Percentiles rank a stretch among this genome's conserved stretches.
Evolutionary conservation across 2,113 vertebrate genomes (phyloP).

Genomic region (Vireo altiloquus): DNA sequence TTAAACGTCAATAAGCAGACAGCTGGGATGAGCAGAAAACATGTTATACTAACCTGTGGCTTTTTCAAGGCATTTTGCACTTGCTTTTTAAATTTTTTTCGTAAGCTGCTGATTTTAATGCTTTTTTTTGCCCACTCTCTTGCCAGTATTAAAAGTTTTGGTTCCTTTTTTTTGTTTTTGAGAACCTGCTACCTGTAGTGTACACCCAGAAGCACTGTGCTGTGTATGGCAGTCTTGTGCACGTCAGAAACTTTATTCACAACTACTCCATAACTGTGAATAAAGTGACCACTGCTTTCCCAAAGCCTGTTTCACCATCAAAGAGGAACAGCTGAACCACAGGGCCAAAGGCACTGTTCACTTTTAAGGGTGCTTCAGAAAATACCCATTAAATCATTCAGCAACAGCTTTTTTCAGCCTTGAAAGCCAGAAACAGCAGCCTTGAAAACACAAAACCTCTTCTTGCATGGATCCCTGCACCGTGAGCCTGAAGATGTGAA

Average conservation of each 20-base stretch:
- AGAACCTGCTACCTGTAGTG: not conserved
- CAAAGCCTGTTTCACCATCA: not conserved
- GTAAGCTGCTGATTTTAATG: not conserved
- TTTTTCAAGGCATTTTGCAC: not conserved
- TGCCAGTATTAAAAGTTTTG: not conserved
- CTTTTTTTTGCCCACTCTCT: not conserved
- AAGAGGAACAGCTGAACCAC: not conserved
- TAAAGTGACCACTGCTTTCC: not conserved
- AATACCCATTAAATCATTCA: not conserved
- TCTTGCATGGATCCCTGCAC: not conserved
- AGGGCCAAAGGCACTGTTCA: not conserved
- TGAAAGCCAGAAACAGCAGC: not conserved
- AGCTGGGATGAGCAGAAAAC: not conserved
- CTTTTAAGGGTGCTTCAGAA: not conserved
- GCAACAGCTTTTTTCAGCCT: not conserved
- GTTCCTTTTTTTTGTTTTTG: not conserved
- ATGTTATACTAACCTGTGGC: not conserved
- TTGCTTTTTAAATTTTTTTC: not conserved
- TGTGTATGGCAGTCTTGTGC: not conserved
- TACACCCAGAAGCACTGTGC: not conserved
- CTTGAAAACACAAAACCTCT: not conserved
- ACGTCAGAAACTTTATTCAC: not conserved
- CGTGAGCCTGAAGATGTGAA: not conserved
- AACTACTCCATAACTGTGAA: not conserved
- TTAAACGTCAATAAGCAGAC: not conserved